Base-by-base conservation (phyloP, 2,113 vertebrate genomes). In the Myiopsitta monachus region DNA sequence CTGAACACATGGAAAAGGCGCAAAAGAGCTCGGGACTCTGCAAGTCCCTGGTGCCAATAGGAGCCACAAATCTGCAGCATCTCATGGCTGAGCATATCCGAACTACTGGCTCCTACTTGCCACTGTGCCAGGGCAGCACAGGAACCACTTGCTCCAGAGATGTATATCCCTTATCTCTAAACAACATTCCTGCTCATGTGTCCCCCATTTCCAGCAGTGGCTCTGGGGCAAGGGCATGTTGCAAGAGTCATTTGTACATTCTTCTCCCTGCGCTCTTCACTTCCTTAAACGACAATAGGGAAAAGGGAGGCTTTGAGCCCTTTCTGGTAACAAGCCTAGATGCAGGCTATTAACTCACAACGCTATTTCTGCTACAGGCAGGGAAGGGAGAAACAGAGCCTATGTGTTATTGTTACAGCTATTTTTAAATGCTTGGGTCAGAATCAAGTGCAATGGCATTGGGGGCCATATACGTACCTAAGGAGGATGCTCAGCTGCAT, bases 371-470 rank as follows among this genome's bases (percentile, higher is more conserved):
- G 84, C 87, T 36, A 0, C 0, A 1, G 61, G 63, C 30, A 7
- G 44, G 54, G 43, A 55, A 23, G 21, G 41, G 23, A 83, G 27
- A 67, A 13, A 10, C 85, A 72, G 74, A 91, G 69, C 57, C 52
- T 0, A 0, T 36, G 57, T 90, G 92, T 94, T 94, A 90, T 85
- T 90, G 82, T 96, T 88, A 83, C 12, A 14, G 88, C 88, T 97
- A 85, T 92, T 97, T 95, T 96, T 92, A 96, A 88, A 80, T 18
- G 33, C 78, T 79, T 4, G 33, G 39, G 36, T 68, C 78, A 41
- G 87, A 62, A 31, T 27, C 27, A n/a, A 88, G 64, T 18, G 75
- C 30, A 2, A 11, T 6, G 0, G 64, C 49, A 6, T 18, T 55
- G 82, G 82, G 83, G 75, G 67, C 66, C 78, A 6, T 27, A 7